phyloP scores from a whole-genome alignment of 2,888 invertebrate genomes.

The Loripinus fragilis region DNA sequence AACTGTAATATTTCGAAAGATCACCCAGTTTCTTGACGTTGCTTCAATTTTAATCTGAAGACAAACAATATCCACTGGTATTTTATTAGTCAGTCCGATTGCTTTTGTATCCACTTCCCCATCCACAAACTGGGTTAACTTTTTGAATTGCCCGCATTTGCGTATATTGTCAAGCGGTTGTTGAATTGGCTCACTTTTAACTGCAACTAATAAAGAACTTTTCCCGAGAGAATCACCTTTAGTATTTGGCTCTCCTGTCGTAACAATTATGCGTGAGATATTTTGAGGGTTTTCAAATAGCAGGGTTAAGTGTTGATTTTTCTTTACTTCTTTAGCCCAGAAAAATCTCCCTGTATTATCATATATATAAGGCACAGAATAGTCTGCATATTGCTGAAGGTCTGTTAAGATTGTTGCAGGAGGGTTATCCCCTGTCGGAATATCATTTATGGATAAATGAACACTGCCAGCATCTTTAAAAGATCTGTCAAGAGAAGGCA shows the following conservation, averaged over 20 bases:
- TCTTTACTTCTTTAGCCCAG: conserved; percentile 56
- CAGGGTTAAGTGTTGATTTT: conserved; percentile 50
- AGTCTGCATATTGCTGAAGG: conserved; percentile 60
- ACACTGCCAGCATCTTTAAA: conserved; percentile 52
- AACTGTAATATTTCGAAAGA: conserved; percentile 10
- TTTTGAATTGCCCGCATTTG: neutral
- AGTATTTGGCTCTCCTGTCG: conserved; percentile 53
- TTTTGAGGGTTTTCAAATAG: conserved; percentile 56
- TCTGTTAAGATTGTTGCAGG: conserved; percentile 80
- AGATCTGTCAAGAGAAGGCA: conserved; percentile 63
- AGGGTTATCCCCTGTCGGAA: conserved; percentile 75
- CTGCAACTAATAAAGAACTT: conserved; percentile 9
- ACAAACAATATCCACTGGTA: conserved; percentile 11
- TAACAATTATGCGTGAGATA: conserved; percentile 60
- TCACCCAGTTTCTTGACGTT: conserved; percentile 4
- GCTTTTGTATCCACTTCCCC: conserved; percentile 55
- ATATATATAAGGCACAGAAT: conserved; percentile 80
- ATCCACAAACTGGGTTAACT: conserved; percentile 35
- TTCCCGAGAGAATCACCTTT: conserved; percentile 42
- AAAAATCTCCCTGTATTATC: conserved; percentile 46
- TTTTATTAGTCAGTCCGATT: conserved; percentile 19
- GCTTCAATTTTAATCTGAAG: conserved; percentile 9
- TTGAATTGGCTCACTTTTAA: neutral
- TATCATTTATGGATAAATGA: conserved; percentile 24
- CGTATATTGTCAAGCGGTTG: neutral